A percentile compares a stretch with the other conserved stretches of the same genome.
phyloP scores from a whole-genome alignment of 2,113 vertebrate genomes.

The Chauna torquata region DNA sequence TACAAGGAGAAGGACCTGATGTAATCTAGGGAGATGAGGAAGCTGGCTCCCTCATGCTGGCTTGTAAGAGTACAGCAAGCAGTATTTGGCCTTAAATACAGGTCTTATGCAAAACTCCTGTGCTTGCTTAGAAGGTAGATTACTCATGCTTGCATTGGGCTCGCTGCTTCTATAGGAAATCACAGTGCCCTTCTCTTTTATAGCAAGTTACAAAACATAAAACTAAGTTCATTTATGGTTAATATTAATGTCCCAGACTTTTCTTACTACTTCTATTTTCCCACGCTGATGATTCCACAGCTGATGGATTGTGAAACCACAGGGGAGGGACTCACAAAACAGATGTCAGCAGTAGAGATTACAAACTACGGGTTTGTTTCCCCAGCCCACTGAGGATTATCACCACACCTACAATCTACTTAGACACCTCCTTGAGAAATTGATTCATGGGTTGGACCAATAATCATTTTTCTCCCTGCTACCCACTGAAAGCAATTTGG shows the following conservation, averaged over 20 bases:
- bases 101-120: neutral
- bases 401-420: slow-evolving; percentile 39
- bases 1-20: neutral
- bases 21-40: neutral
- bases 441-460: neutral
- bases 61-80: neutral
- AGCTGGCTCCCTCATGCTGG: neutral
- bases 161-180: neutral
- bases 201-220: neutral
- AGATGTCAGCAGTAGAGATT: slow-evolving; percentile 34
- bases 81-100: neutral
- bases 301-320: slow-evolving; percentile 32
- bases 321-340: neutral
- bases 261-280: slow-evolving; percentile 46
- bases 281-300: neutral
- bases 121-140: neutral
- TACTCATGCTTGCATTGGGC: fast-evolving
- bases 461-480: neutral
- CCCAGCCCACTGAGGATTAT: slow-evolving; percentile 37
- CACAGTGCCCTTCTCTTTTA: neutral
- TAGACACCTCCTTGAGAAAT: slow-evolving; percentile 12
- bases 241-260: neutral
- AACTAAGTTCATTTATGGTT: neutral
- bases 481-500: neutral
- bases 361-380: neutral